Base-by-base conservation (phyloP, 2,797 vertebrate genomes). In the Sebastes reedi region DNA sequence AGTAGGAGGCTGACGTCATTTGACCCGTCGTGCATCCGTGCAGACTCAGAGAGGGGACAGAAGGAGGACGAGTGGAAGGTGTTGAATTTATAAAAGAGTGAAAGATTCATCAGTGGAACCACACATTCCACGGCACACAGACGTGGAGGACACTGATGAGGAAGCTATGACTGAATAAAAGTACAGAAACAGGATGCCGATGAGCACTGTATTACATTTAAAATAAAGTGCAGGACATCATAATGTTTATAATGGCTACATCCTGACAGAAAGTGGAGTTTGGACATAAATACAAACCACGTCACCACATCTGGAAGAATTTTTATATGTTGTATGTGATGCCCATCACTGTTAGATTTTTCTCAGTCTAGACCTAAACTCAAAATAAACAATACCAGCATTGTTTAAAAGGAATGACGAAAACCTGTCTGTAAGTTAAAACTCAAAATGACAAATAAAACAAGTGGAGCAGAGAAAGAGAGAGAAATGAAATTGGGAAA, bases 11-110 rank as follows among this genome's bases (percentile, higher is more conserved):
- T 29, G 64, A 77, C 56, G 25, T 12, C 0, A 5, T 39, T 74
- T 30, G 36, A 79, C 54, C 55, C 30, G 54, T 8, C 1, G 7
- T 74, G 65, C n/a, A 36, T 58, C 61, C 69, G 24, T 39, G 36
- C 46, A 20, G 46, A 20, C 46, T 50, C 36, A 56, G 27, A 61
- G 54, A 81, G n/a, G 25, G 62, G 74, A 79, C 69, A 71, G 60
- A 36, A 61, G 18, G 25, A 79, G 52, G 24, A 75, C 3, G 7
- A 76, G 56, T 11, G 39, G 64, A 70, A 64, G 72, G 78, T 82
- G 82, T 77, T 80, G 64, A 77, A 77, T 86, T 81, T 79, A 80
- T 62, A 20, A 78, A 87, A 68, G 36, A 77, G 72, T 59, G 74
- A 83, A 81, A 74, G 60, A 80, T 85, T 76, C 34, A 81, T 82